Conservation (phyloP, 2,797 vertebrate genomes). For the Microcaecilia unicolor region DNA sequence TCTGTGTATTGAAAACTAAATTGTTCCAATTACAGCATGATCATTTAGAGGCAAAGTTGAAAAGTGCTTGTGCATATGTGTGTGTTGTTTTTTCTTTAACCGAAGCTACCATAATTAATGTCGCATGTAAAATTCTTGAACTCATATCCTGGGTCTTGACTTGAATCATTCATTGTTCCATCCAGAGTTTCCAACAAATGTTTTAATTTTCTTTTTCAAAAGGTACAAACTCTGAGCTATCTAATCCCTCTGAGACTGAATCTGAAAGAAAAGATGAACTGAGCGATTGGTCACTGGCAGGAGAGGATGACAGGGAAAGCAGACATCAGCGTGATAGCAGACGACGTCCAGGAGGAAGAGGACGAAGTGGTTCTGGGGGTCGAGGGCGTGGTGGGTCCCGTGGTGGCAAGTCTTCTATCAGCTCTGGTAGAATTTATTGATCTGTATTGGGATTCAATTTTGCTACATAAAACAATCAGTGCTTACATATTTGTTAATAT, state of each 20-base stretch:
- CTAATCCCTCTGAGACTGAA: slow-evolving; percentile 91
- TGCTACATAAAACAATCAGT: too few species aligned
- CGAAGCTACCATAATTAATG: too few species aligned
- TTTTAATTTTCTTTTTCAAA: slow-evolving; percentile 12
- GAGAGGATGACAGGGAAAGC: slow-evolving; percentile 76
- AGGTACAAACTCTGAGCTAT: slow-evolving; percentile 95
- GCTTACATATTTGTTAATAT: too few species aligned
- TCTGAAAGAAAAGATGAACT: slow-evolving; percentile 91
- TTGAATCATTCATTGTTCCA: too few species aligned
- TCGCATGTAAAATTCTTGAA: too few species aligned
- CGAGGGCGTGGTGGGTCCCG: slow-evolving; percentile 76
- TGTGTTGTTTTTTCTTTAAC: too few species aligned
- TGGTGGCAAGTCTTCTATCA: slow-evolving; percentile 74
- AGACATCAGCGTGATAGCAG: slow-evolving; percentile 63
- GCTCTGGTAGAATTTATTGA: slow-evolving; percentile 63
- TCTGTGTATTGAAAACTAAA: too few species aligned
- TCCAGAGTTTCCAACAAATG: not conserved
- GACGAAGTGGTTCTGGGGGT: slow-evolving; percentile 74
- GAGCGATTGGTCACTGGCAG: slow-evolving; percentile 92
- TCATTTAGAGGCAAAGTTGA: too few species aligned
- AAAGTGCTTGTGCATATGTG: too few species aligned
- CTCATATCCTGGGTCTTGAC: too few species aligned
- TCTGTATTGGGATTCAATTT: too few species aligned
- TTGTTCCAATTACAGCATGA: too few species aligned
- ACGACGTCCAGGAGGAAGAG: slow-evolving; percentile 71